Base-by-base conservation (phyloP, 2,888 invertebrate species). In the Acrobasis repandana region DNA sequence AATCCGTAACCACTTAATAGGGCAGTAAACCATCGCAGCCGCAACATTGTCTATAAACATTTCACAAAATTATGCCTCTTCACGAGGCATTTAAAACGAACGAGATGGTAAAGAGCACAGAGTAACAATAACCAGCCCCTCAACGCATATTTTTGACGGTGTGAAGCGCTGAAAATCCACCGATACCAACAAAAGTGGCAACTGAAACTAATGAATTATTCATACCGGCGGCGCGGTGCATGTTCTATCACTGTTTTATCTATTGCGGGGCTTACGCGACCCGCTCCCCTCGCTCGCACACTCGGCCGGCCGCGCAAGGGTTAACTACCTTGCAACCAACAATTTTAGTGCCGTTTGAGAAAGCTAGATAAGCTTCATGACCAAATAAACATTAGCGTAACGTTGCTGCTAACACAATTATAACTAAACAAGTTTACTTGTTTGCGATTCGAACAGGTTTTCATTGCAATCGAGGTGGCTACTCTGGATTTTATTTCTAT, bases 161-260 rank as follows among this genome's bases (percentile, higher is more conserved):
- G 89, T 80, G 87, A 89, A 88, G 77, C 83, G 87, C 89, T 90
- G 92, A 90, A 92, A 92, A 91, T 89, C 88, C 89, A 87, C 88
- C 89, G 91, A 92, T 92, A 90, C 86, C 85, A 86, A 90, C 92
- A 88, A 90, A 90, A 91, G 92, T 92, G 90, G 91, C 90, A 91
- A 92, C 90, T 87, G 92, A 90, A 90, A 87, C 92, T 91, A 86
- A 92, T 93, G 92, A 92, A 93, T 92, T 87, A 93, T 93, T 93
- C 92, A 93, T 90, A 80, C 73, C 84, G 83, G 84, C 87, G 90
- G 88, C 83, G 86, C 89, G 90, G 92, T 90, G 92, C 93, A 92
- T 93, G 93, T 92, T 92, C 93, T 92, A 92, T 93, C 93, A 90
- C 92, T 92, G 92, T 92, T 92, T 91, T 92, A 92, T 93, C 93